Base-by-base conservation (phyloP, 2,797 vertebrate genomes). In the Manis crassicaudata region DNA sequence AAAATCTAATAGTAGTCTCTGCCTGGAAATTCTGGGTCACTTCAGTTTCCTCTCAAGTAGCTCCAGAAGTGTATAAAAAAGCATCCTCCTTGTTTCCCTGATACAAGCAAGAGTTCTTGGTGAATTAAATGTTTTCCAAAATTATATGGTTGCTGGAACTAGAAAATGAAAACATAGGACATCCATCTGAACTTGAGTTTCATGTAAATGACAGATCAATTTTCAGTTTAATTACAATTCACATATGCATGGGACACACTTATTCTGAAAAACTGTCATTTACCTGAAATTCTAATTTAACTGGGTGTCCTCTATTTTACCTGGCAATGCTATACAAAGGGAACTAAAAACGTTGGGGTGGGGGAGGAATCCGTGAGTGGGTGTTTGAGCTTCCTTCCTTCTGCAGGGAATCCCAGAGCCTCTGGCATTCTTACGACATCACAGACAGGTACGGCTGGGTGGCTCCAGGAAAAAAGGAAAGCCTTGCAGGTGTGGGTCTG, bases 401-500 rank as follows among this genome's bases (percentile, higher is more conserved):
- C 54, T 43, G 68, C 13, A 32, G 88, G 65, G 90, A 65, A 62
- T 52, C 56, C 52, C 46, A 58, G 67, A n/a, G 32, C 67, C 90
- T 79, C 65, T 7, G 43, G 52, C 50, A 35, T 65, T 92, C 75
- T 83, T 43, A 82, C 56, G 62, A 43, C 52, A 37, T 60, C 87
- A 86, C 46, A 85, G 67, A 65, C 75, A 67, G 81, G 52, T 85
- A 81, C 35, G 40, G 87, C 46, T 52, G 40, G 62, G 32, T n/a
- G 43, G 60, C 82, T 82, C 46, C 12, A 29, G 56, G 70, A 81
- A 56, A 80, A 67, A 43, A 56, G 62, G 68, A 81, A 35, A 56
- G 63, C 52, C 63, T n/a, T 89, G 65, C 95, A 94, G 92, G 68
- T 95, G 89, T 88, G 27, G 58, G 72, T 76, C 92, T 91, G 77